Evolutionary conservation across 2,113 vertebrate genomes (phyloP).

Genomic region (Sapayoa aenigma): DNA sequence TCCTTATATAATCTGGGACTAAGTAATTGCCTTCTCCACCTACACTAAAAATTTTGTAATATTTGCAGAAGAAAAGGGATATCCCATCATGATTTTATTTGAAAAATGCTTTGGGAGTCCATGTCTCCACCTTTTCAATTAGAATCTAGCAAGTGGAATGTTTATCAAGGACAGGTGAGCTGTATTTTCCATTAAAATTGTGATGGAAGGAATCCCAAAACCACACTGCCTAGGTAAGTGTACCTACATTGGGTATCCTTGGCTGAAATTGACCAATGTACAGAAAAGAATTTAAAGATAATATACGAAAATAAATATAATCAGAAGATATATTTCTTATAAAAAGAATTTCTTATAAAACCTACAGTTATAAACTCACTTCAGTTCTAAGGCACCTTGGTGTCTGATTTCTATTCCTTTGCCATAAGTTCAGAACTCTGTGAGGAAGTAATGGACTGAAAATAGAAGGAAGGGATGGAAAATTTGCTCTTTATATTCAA

Average conservation of each 20-base stretch:
- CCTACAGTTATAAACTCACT: neutral
- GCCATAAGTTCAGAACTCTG: neutral
- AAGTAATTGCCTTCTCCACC: neutral
- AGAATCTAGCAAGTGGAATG: neutral
- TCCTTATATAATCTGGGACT: neutral
- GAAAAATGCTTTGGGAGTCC: neutral
- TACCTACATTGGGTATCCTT: neutral
- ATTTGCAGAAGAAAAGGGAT: neutral
- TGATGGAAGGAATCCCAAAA: neutral
- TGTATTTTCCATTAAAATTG: neutral
- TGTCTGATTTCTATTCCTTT: neutral
- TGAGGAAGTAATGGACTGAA: neutral
- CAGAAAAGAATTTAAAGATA: neutral
- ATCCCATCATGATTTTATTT: neutral
- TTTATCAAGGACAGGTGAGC: neutral
- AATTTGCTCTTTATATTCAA: neutral
- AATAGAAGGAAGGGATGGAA: neutral
- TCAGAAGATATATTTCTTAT: neutral
- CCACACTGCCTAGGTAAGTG: rapidly evolving
- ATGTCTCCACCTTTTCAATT: neutral
- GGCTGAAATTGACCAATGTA: neutral
- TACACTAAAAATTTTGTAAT: neutral
- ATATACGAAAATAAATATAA: neutral
- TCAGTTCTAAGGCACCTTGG: neutral
- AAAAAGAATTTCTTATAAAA: too few relatives aligned